Evolutionary conservation across 2,888 invertebrate species (phyloP), one percentile per base, ranked within the genome.

Genomic region (Criorhina ranunculi): DNA sequence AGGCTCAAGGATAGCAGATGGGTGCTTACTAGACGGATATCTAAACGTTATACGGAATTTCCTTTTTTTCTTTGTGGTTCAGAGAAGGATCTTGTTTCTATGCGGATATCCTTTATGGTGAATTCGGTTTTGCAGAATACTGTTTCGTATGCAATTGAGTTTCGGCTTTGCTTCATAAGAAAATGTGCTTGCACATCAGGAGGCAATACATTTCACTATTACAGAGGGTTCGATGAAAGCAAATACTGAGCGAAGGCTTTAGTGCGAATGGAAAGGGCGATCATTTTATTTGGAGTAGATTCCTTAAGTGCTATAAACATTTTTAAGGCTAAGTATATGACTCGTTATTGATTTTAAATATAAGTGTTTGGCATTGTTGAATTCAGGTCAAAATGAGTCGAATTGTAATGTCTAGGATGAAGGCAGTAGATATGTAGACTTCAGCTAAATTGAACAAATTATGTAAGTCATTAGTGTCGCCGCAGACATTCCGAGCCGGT

Each of bases 221-320:
- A n/a, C n/a, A 37, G 37, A 37, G 11, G n/a, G n/a, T n/a, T 37
- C n/a, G 37, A 37, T 37, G n/a, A 37, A 37, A 37, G 37, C 37
- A 37, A 37, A 37, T 37, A 37, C 11, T 35, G 9, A 35, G 35
- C 8, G 9, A 35, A 11, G 9, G 11, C 9, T 35, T 11, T 8
- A 9, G 11, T 35, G 35, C 8, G 11, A 35, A 11, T 11, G 11
- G 35, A 35, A 9, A n/a, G n/a, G n/a, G n/a, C n/a, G n/a, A n/a
- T n/a, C n/a, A n/a, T n/a, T n/a, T n/a, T n/a, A n/a, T n/a, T n/a
- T n/a, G n/a, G n/a, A n/a, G n/a, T n/a, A n/a, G n/a, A n/a, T n/a
- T n/a, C n/a, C n/a, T n/a, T n/a, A n/a, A n/a, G n/a, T n/a, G n/a
- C n/a, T n/a, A n/a, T n/a, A n/a, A n/a, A n/a, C n/a, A n/a, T n/a